Conservation (phyloP, 2,113 vertebrate species). For the Origma solitaria region DNA sequence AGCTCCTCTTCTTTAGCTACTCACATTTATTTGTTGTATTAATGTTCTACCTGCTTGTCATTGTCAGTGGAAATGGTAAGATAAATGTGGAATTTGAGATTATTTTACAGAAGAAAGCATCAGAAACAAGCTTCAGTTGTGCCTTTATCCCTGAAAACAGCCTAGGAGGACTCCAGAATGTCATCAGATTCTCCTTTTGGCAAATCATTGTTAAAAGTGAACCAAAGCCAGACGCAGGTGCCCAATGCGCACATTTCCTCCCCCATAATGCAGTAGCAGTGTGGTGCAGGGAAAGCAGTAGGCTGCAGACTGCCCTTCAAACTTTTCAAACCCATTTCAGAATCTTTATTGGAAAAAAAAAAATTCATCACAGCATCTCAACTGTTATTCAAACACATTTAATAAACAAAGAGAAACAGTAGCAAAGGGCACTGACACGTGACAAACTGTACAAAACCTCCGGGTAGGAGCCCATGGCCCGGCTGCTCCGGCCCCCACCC, state of each 20-base stretch:
- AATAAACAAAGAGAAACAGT: slow-evolving; percentile 67
- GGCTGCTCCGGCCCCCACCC: background rate
- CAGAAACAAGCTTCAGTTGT: background rate
- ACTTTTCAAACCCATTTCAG: slow-evolving; percentile 15
- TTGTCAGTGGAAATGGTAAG: background rate
- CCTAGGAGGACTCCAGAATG: background rate
- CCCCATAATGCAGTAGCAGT: background rate
- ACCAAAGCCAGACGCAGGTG: background rate
- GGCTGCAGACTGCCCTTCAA: background rate
- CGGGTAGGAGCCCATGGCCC: background rate
- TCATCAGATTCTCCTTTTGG: background rate
- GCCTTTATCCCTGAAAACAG: background rate
- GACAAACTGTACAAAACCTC: slow-evolving; percentile 61
- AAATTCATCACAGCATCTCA: slow-evolving; percentile 55
- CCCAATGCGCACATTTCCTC: background rate
- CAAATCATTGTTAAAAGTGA: background rate
- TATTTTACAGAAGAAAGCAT: background rate
- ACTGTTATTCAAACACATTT: slow-evolving; percentile 68
- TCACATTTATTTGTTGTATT: background rate
- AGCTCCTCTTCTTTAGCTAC: background rate
- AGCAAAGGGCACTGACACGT: slow-evolving; percentile 63
- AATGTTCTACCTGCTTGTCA: background rate
- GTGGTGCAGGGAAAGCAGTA: background rate
- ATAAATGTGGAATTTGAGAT: background rate
- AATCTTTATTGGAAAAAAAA: slow-evolving; percentile 53